Conservation (phyloP, 92 coral and sea anemone species). For the Porites rus region DNA sequence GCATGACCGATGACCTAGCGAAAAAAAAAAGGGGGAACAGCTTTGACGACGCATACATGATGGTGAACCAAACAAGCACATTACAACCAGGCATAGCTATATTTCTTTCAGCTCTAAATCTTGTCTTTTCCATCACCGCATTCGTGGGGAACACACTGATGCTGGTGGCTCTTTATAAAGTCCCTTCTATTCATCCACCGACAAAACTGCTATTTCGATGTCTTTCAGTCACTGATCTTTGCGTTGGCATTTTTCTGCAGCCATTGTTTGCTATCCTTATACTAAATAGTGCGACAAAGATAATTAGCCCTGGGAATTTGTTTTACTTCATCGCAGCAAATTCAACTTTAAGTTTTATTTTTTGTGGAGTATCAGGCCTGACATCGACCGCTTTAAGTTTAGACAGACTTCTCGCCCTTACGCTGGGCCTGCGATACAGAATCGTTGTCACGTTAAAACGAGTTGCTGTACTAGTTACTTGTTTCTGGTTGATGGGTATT, state of each 20-base stretch:
- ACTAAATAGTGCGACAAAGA: background rate
- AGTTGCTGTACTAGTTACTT: background rate
- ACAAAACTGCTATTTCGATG: slow-evolving; percentile 5
- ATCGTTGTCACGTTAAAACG: background rate
- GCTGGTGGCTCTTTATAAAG: background rate
- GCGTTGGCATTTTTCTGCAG: background rate
- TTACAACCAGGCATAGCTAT: background rate
- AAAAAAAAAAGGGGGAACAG: background rate
- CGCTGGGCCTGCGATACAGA: slow-evolving; percentile 5
- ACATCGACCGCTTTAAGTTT: slow-evolving; percentile 19
- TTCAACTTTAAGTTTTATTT: background rate
- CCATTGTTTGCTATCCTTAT: background rate
- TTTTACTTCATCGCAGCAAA: background rate
- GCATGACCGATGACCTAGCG: background rate
- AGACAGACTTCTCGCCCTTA: slow-evolving; percentile 20
- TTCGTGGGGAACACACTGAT: slow-evolving; percentile 1
- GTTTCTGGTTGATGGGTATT: background rate
- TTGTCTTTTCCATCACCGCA: background rate
- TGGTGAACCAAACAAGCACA: background rate
- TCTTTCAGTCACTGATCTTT: background rate
- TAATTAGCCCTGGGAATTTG: background rate
- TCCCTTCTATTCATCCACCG: background rate
- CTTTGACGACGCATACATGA: background rate
- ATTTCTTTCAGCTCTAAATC: background rate
- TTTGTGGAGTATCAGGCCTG: background rate